Evolutionary conservation across 2,888 invertebrate species (phyloP), one percentile per base, ranked within the genome.

Genomic region (Drosophila nr. perissopoda): DNA sequence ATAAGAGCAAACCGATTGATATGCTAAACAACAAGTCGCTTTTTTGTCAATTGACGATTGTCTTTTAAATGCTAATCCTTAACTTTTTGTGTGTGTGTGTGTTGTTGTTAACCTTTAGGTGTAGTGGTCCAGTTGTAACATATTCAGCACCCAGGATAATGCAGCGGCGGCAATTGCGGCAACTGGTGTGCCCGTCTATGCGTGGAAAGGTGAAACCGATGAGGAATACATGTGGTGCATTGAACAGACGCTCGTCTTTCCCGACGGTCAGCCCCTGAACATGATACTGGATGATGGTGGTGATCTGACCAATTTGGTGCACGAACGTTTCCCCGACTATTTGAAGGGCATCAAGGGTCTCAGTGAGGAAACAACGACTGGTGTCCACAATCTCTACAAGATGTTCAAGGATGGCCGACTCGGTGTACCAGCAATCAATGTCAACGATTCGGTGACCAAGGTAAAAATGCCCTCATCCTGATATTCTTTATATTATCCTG

Each of bases 191-290:
- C 97, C 99, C 13, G 99, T 99, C 36, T 99, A 97, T 92, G 99
- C 99, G 2, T 99, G 99, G 99, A 99, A 99, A 94, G 99, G 99
- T n/a, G 99, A 99, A 94, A 99, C 99, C 4, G 99, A 99, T 86
- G 99, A 99, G 91, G 99, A 99, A 93, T 99, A 99, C 92, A 92
- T 96, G 60, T 99, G 99, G 99, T 99, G 99, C 92, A 99, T 99
- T 92, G 99, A 99, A 92, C 99, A 99, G 94, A 99, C 99, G 0
- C 93, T 99, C 3, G 94, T 98, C 38, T 99, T 93, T 58, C 84
- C 91, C 53, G 91, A 93, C 78, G 92, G 91, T 3, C 93, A 98
- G 94, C 99, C 99, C 1, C 94, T 99, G 76, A 99, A 99, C 94
- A 95, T 99, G 96, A 99, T 99, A 90, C 95, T 99, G 87, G 99